Conservation (phyloP, 2,797 vertebrate genomes). For the Pempheris klunzingeri region DNA sequence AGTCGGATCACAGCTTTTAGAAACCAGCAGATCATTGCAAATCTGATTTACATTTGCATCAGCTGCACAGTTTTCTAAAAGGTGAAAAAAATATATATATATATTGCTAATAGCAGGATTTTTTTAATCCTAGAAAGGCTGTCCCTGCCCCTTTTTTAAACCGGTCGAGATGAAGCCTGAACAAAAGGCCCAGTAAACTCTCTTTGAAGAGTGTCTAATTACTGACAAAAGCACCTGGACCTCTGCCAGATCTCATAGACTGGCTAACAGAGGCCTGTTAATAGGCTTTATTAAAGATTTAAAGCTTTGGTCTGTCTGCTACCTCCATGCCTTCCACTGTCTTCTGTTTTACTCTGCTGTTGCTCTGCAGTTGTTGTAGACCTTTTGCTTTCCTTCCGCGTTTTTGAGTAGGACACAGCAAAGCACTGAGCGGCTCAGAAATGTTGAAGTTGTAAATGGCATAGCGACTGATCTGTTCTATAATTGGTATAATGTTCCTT, state of each 20-base stretch:
- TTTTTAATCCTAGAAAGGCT: constrained; percentile 24
- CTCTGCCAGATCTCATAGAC: constrained; percentile 67
- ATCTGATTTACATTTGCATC: constrained; percentile 36
- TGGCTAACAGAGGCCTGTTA: constrained; percentile 55
- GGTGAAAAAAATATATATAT: background rate
- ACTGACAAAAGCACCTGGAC: constrained; percentile 66
- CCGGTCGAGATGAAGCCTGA: constrained; percentile 56
- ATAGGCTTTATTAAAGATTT: constrained; percentile 62
- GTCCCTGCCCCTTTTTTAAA: constrained; percentile 49
- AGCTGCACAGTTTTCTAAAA: constrained; percentile 4
- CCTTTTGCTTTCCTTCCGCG: constrained; percentile 14
- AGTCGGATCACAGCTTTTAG: constrained; percentile 30
- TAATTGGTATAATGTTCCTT: constrained; percentile 29
- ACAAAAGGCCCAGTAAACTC: constrained; percentile 64
- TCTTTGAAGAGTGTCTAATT: constrained; percentile 75
- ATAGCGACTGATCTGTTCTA: constrained; percentile 11
- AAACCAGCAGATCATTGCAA: constrained; percentile 24
- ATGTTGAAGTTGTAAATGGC: constrained; percentile 16
- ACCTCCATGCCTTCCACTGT: constrained; percentile 39
- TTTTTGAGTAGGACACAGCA: constrained; percentile 2
- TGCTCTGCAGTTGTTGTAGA: constrained; percentile 22
- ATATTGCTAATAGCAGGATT: constrained; percentile 29
- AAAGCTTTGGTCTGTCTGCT: constrained; percentile 49
- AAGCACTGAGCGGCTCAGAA: constrained; percentile 1
- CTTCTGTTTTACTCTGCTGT: constrained; percentile 20